Base-by-base conservation (phyloP, 2,797 vertebrate genomes). In the Alcedo atthis region DNA sequence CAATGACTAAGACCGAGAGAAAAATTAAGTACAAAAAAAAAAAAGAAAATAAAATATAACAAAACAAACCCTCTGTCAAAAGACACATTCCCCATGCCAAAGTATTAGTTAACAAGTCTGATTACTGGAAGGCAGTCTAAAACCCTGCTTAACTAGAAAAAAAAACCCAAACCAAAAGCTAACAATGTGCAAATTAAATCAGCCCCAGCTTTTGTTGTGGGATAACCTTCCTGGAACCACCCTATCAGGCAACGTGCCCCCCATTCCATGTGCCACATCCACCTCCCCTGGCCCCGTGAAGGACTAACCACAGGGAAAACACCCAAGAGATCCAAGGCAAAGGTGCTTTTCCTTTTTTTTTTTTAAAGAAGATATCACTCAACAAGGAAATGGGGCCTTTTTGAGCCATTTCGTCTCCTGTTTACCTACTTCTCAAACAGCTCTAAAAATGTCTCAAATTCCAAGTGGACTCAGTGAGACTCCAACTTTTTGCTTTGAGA, bases 21-120 rank as follows among this genome's bases (percentile, higher is more conserved):
- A 97, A 95, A 96, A 96, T 62, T 85, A 96, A 94, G 45, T 33
- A 82, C 12, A 43, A 40, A 67, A 15, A 88, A 68, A 45, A 16
- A 71, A 77, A 69, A 28, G 3, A 48, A 76, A 54, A 53, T 26
- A 53, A 53, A 58, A 24, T 4, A n/a, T 28, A 18, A 40, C 42
- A 48, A 48, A 42, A 51, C 37, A 53, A 71, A 15, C 4, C 4
- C 37, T 74, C 18, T 14, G 21, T 85, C 55, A 63, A 48, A 89
- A 55, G 88, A 63, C 73, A 8, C 25, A 71, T 43, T 73, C 19
- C 15, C 26, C 33, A 1, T 43, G 63, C 55, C 85, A 95, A 55
- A 78, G 16, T 40, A 37, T 66, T 69, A 75, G 43, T 85, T 90
- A 83, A 68, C 58, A 45, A 57, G 17, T 32, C 70, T 67, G 57